A percentile compares a stretch with the other conserved stretches of the same genome.
Evolutionary conservation across 2,888 invertebrate genomes (phyloP).

Genomic region (Scrobipalpa atriplicella): DNA sequence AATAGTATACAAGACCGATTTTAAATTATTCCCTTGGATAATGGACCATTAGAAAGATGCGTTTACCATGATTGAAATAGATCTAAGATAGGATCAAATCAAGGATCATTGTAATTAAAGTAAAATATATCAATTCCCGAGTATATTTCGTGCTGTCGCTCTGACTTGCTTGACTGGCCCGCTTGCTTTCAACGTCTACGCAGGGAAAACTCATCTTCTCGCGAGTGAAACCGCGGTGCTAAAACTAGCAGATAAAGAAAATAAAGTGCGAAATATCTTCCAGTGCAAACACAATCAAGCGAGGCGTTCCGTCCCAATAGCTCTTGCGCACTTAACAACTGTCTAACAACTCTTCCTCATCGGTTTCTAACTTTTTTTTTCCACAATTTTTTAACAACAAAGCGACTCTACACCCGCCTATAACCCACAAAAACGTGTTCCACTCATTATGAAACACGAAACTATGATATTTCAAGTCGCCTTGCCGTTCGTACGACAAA

Average conservation of each 20-base stretch:
- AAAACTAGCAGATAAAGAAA: constrained; percentile 31
- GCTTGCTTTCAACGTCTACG: too few species aligned
- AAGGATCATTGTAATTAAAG: too few species aligned
- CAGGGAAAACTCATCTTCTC: too few species aligned
- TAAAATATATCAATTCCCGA: too few species aligned
- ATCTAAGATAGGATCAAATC: too few species aligned
- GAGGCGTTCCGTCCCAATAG: constrained; percentile 68
- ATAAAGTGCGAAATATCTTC: constrained; percentile 29
- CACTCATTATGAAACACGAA: constrained; percentile 80
- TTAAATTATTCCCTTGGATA: too few species aligned
- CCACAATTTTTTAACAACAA: constrained; percentile 37
- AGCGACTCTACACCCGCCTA: constrained; percentile 60
- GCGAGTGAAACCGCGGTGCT: too few species aligned
- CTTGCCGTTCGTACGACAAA: constrained; percentile 53
- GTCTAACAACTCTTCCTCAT: constrained; percentile 38
- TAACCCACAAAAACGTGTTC: constrained; percentile 73
- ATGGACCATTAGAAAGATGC: too few species aligned
- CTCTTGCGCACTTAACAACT: constrained; percentile 42
- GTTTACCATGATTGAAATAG: too few species aligned
- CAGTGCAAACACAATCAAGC: constrained; percentile 57
- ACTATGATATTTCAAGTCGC: constrained; percentile 75
- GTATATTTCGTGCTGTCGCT: too few species aligned
- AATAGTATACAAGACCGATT: too few species aligned
- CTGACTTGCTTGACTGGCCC: too few species aligned
- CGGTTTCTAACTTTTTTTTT: constrained; percentile 22